Evolutionary conservation across 2,888 invertebrate species (phyloP).

Genomic region (Bombyx huttoni): DNA sequence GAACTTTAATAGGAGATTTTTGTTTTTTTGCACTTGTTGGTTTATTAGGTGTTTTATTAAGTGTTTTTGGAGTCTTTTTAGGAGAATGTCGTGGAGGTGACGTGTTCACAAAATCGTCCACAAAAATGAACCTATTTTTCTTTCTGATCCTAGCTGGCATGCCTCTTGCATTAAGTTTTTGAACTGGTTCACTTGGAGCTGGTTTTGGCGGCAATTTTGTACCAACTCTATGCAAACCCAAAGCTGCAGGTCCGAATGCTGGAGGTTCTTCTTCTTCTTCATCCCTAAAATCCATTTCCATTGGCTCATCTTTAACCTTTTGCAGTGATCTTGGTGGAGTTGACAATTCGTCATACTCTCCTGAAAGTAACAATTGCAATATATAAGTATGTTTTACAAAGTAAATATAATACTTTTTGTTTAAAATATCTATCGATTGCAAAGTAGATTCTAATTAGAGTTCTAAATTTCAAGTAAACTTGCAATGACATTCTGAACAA

Average conservation of each 20-base stretch:
- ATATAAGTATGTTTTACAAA: background rate
- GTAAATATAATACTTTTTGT: slow-evolving; percentile 1
- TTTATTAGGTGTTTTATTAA: slow-evolving; percentile 53
- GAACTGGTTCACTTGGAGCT: slow-evolving; percentile 81
- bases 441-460: slow-evolving; percentile 6
- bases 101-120: slow-evolving; percentile 87
- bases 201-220: slow-evolving; percentile 80
- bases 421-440: slow-evolving; percentile 5
- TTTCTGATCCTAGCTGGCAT: slow-evolving; percentile 93
- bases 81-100: slow-evolving; percentile 83
- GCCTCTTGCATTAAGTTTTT: slow-evolving; percentile 86
- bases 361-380: slow-evolving; percentile 18
- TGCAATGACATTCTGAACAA: slow-evolving; percentile 42
- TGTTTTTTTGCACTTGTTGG: slow-evolving; percentile 57
- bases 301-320: slow-evolving; percentile 71
- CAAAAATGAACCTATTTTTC: slow-evolving; percentile 90
- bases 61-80: slow-evolving; percentile 75
- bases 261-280: slow-evolving; percentile 79
- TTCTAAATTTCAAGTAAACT: slow-evolving; percentile 30
- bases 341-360: slow-evolving; percentile 37
- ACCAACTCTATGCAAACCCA: slow-evolving; percentile 87
- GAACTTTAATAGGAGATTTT: slow-evolving; percentile 68
- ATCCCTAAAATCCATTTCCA: slow-evolving; percentile 76
- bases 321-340: slow-evolving; percentile 33
- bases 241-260: slow-evolving; percentile 83